Evolutionary conservation across 2,888 invertebrate genomes (phyloP).

Genomic region (Ormyrus rosae): DNA sequence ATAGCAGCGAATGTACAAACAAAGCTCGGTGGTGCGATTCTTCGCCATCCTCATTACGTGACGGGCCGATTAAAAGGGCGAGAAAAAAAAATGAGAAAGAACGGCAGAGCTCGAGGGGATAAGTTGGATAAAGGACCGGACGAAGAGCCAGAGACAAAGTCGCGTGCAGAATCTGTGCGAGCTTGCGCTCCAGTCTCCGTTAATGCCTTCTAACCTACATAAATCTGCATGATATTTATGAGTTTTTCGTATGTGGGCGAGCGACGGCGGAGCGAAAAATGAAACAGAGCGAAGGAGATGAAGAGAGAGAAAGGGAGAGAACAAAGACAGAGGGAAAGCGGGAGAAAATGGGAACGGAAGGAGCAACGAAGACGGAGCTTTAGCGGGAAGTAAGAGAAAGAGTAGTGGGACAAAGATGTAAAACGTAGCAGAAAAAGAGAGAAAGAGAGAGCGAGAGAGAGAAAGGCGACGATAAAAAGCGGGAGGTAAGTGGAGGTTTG

Average conservation of each 20-base stretch:
- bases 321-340: not conserved
- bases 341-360: not conserved
- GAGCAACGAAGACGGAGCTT: too few species aligned
- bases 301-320: too few species aligned
- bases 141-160: too few species aligned
- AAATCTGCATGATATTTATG: too few species aligned
- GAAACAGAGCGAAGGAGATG: not conserved
- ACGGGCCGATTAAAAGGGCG: slow-evolving; percentile 1
- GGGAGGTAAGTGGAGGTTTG: too few species aligned
- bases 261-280: not conserved
- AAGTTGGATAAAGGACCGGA: too few species aligned
- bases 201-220: too few species aligned
- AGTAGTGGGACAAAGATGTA: too few species aligned
- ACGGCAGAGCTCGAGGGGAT: too few species aligned
- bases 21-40: slow-evolving; percentile 25
- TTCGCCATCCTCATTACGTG: slow-evolving; percentile 49
- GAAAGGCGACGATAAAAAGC: not conserved
- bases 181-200: too few species aligned
- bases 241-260: not conserved
- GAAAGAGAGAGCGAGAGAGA: not conserved
- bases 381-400: too few species aligned
- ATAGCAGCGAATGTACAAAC: slow-evolving; percentile 37
- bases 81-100: not conserved
- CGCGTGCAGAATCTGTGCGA: too few species aligned
- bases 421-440: not conserved